Evolutionary conservation across 2,888 invertebrate genomes (phyloP), one percentile per base, ranked within the genome.

Genomic region (Leptarthrus brevirostris): DNA sequence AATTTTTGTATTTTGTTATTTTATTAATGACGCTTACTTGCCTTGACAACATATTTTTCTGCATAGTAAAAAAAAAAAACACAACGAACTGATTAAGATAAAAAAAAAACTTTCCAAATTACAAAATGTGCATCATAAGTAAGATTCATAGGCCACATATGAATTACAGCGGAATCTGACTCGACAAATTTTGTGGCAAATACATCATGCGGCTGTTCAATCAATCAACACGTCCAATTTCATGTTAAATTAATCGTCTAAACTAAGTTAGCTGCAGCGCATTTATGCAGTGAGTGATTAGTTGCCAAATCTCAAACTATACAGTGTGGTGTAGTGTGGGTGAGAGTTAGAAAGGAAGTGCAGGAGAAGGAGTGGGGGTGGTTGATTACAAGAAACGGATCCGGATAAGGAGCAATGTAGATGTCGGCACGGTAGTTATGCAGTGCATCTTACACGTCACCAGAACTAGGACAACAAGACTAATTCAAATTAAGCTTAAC

Each of bases 1-100:
- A 56, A 74, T 74, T 74, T 66, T 64, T 77, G 76, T 77, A 73
- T 64, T 58, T 47, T 72, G 34, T 61, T 49, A 30, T 61, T 49
- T 52, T 69, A 52, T 69, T 69, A 69, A 69, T 69, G 49, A 69
- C 49, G 49, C 34, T 69, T 69, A 69, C 69, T 69, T 69, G 69
- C 69, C 69, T 54, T 69, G 52, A 69, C 69, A 69, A 69, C 64
- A 69, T 69, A n/a, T n/a, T n/a, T n/a, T 52, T 69, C 69, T 69
- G 69, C 66, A 66, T 69, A 52, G 26, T 69, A 69, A 20, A 69
- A 52, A 52, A 26, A 52, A 52, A 69, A 52, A 69, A 69, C 69
- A 52, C 69, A 69, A 69, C 69, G 69, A 69, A 69, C 69, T 49
- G 69, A 69, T 69, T 40, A 40, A 6, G 30, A 30, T 66, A 66